Conservation (phyloP, 2,797 vertebrate species). For the Sebastes steindachneri region DNA sequence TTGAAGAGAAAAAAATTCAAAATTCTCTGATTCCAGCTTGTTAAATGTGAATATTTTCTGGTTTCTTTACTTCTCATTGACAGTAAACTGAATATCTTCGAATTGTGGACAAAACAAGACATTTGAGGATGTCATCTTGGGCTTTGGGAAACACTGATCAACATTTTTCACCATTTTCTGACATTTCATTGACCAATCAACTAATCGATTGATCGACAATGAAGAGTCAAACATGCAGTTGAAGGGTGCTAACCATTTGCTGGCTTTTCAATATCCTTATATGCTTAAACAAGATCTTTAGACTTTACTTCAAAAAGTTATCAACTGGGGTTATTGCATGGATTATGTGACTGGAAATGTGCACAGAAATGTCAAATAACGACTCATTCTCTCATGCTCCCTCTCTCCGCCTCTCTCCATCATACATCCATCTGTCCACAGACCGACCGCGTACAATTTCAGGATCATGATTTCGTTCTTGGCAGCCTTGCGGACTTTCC, state of each 20-base stretch:
- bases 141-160: too few species aligned
- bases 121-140: too few species aligned
- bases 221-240: neutral
- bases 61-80: too few species aligned
- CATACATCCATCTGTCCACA: conserved; percentile 52
- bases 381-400: conserved; percentile 14
- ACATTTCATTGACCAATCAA: too few species aligned
- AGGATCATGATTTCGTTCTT: conserved; percentile 93
- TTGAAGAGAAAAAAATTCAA: too few species aligned
- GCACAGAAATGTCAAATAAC: neutral
- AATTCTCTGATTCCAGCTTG: too few species aligned
- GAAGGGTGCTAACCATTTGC: neutral
- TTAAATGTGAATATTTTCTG: too few species aligned
- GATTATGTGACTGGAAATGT: neutral
- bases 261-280: conserved; percentile 1
- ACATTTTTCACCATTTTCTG: too few species aligned
- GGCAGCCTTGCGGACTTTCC: conserved; percentile 90
- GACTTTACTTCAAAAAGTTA: neutral
- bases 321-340: neutral
- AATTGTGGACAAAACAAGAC: too few species aligned
- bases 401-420: conserved; percentile 1
- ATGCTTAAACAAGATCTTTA: neutral
- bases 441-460: conserved; percentile 85
- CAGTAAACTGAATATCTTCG: too few species aligned
- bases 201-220: neutral